A percentile compares a stretch with the other conserved stretches of the same genome.
These are phyloP conservation scores for Channa maculata DNA, from an alignment of 2,113 vertebrate genomes.

Conservation along the genomic window DNA sequence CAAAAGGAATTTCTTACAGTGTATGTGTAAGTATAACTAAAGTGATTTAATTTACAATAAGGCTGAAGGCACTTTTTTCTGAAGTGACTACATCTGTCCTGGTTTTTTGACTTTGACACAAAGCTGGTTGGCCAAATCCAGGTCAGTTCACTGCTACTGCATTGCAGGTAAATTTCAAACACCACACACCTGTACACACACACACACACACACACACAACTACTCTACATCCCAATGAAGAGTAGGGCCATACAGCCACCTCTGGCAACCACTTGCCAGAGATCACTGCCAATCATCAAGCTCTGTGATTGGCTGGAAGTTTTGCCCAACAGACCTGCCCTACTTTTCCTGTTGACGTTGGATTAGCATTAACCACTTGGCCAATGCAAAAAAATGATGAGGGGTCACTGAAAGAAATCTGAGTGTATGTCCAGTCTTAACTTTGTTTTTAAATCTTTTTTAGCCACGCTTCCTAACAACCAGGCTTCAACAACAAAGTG, in stretches of 20 bases:
- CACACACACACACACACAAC: neutral
- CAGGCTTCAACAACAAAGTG: neutral
- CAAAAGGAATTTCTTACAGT: too few species aligned
- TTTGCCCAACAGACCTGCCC: constrained; percentile 59
- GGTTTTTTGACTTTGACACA: constrained; percentile 55
- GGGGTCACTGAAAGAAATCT: too few species aligned
- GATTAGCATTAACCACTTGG: constrained; percentile 44
- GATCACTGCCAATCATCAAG: constrained; percentile 56
- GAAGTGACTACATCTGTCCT: constrained; percentile 28
- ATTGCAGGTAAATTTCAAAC: constrained; percentile 57
- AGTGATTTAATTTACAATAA: neutral
- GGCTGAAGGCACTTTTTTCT: neutral
- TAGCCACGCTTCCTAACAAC: neutral
- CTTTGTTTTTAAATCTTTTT: neutral
- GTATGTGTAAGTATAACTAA: too few species aligned
- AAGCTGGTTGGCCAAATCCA: constrained; percentile 41
- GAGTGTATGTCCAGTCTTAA: neutral
- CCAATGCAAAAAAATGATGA: neutral
- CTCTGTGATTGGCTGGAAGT: constrained; percentile 58
- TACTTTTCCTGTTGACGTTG: constrained; percentile 57
- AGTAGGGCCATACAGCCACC: constrained; percentile 40
- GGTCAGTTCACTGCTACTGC: constrained; percentile 58
- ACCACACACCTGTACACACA: constrained; percentile 1
- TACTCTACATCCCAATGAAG: constrained; percentile 19
- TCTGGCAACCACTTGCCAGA: constrained; percentile 48